Evolutionary conservation across 1,140 invertebrate species (phyloP), one percentile per base, ranked within the genome.

Genomic region (Sycophaga agraensis): DNA sequence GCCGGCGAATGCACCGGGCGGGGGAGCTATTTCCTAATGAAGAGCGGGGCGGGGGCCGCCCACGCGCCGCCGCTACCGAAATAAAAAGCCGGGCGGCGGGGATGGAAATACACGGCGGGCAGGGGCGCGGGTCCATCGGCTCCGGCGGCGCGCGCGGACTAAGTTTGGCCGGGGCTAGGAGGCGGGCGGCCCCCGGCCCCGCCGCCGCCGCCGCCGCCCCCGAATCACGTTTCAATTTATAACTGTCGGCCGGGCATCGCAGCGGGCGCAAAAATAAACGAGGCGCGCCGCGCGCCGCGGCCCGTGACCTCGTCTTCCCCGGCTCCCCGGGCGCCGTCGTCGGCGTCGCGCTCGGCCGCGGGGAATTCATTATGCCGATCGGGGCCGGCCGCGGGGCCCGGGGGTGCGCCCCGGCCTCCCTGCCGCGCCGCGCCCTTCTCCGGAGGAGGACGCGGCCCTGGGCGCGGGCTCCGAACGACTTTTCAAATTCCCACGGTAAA

Each of bases 401-500:
- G 0, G 26, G 9, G 28, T 17, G 19, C 16, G 46, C 40, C 17
- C 51, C 50, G n/a, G n/a, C n/a, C n/a, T n/a, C n/a, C n/a, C n/a
- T n/a, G n/a, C n/a, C n/a, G n/a, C n/a, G n/a, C n/a, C n/a, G n/a
- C n/a, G n/a, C n/a, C n/a, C n/a, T n/a, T n/a, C n/a, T n/a, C n/a
- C n/a, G n/a, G n/a, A n/a, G n/a, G 26, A 50, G 48, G 17, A n/a
- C n/a, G 46, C 24, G 40, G 14, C 22, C 58, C 24, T 51, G 35
- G 42, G 46, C n/a, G 57, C 56, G 71, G 61, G 69, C 59, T 66
- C 55, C 53, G 37, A 64, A 64, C 54, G 66, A 71, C 60, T 71
- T 75, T 70, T 64, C 63, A 69, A 71, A 72, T 75, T 76, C 73
- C 69, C 74, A 76, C 74, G 73, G 72, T 76, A 75, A 76, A 75